phyloP scores from a whole-genome alignment of 2,113 vertebrate species.

The Cyphomyrus plagiostoma region DNA sequence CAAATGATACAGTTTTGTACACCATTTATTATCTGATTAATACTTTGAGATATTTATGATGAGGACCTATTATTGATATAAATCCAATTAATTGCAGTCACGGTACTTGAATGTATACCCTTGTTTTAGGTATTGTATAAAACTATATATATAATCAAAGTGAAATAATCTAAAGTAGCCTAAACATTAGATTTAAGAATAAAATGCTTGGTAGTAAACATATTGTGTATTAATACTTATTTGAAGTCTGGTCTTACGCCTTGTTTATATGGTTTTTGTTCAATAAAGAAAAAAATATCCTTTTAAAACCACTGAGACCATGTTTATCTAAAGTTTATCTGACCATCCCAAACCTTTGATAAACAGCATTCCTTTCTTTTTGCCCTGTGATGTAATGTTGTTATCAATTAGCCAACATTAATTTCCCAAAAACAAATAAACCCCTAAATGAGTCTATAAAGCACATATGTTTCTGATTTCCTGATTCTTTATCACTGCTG shows the following conservation, averaged over 20 bases:
- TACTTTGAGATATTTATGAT: not conserved
- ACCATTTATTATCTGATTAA: not conserved
- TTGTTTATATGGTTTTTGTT: not conserved
- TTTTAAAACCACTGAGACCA: constrained; percentile 23
- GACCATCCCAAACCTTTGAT: constrained; percentile 56
- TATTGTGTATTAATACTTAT: not conserved
- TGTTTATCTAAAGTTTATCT: constrained; percentile 52
- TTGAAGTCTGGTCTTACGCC: not conserved
- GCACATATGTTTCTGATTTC: constrained; percentile 70
- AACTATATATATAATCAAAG: not conserved
- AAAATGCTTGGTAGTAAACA: not conserved
- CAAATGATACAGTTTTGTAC: not conserved
- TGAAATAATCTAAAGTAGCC: not conserved
- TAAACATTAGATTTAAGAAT: not conserved
- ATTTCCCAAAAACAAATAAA: constrained; percentile 73
- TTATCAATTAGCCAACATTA: constrained; percentile 72
- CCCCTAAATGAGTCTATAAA: constrained; percentile 47
- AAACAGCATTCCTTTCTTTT: constrained; percentile 57
- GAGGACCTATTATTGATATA: not conserved
- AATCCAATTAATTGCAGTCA: not conserved
- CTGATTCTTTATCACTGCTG: constrained; percentile 60
- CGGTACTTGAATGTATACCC: not conserved
- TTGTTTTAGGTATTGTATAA: no score
- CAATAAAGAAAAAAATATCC: not conserved
- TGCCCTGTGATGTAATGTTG: constrained; percentile 62